These are phyloP conservation scores for Paraescarpia echinospica DNA, from an alignment of 1,140 invertebrate genomes.

Conservation along the genomic window DNA sequence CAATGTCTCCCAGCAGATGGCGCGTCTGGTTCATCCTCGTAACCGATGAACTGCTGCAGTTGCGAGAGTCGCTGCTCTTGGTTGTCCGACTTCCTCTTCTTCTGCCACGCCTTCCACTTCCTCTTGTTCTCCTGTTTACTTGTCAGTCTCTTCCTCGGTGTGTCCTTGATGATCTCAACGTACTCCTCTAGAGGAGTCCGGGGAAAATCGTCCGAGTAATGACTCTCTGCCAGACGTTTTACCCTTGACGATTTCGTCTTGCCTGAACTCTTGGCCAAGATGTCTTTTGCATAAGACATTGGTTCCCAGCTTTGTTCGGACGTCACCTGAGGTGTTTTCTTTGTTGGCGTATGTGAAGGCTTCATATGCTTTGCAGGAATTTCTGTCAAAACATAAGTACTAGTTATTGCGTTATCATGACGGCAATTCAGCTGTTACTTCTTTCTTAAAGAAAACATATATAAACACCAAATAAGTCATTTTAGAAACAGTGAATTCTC, in stretches of 20 bases:
- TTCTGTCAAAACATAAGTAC: neutral
- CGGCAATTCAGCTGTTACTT: neutral
- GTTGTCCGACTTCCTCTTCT: neutral
- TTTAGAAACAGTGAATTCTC: no score
- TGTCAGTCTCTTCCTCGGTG: neutral
- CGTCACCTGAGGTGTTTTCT: neutral
- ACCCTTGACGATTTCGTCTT: neutral
- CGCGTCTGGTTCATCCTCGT: neutral
- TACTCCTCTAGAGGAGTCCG: neutral
- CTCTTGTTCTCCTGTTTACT: slow-evolving; percentile 1
- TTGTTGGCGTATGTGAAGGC: neutral
- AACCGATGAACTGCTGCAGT: neutral
- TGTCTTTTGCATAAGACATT: neutral
- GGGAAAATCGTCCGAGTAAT: neutral
- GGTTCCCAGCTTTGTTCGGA: neutral
- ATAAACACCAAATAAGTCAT: no score
- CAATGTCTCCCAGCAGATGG: neutral
- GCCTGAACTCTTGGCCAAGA: neutral
- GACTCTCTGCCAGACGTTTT: neutral
- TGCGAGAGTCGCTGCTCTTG: neutral
- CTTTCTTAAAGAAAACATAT: no score
- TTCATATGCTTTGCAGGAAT: neutral
- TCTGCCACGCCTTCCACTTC: neutral
- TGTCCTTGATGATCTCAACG: neutral
- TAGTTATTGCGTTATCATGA: neutral